A percentile compares a stretch with the other conserved stretches of the same genome.
Evolutionary conservation across 2,797 vertebrate genomes (phyloP).

Genomic region (Fratercula arctica): DNA sequence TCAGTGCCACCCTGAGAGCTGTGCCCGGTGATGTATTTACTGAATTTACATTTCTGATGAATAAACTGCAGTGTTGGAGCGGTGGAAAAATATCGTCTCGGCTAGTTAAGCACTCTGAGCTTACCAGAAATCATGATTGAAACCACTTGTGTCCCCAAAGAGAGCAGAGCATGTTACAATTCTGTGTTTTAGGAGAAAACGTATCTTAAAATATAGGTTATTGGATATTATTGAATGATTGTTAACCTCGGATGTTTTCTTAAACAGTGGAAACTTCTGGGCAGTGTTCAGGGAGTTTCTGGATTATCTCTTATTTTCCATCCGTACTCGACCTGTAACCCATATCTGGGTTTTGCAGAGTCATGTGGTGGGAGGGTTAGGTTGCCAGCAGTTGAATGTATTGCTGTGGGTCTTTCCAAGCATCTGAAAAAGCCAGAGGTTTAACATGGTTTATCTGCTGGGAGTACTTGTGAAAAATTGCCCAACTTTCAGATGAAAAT

Average conservation of each 20-base stretch:
- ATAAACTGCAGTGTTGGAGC: not conserved
- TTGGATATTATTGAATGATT: not conserved
- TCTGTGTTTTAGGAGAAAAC: not conserved
- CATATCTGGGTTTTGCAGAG: not conserved
- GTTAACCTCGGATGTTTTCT: not conserved
- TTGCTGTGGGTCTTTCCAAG: not conserved
- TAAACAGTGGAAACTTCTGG: not conserved
- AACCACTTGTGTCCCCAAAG: not conserved
- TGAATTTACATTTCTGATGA: not conserved
- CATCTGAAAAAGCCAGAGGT: not conserved
- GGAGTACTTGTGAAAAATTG: not conserved
- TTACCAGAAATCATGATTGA: not conserved
- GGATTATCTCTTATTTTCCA: not conserved
- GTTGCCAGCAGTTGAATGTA: not conserved
- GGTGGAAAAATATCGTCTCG: not conserved
- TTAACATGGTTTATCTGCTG: not conserved
- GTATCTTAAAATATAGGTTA: not conserved
- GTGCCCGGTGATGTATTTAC: not conserved
- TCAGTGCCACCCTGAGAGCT: not conserved
- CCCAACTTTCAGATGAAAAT: conserved; percentile 19
- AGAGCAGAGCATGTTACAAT: accelerated
- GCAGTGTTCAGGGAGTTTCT: not conserved
- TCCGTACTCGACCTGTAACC: not conserved
- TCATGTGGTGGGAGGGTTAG: not conserved
- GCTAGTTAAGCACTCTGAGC: not conserved